Evolutionary conservation across 2,113 vertebrate species (phyloP).

Genomic region (Irena cyanogastra): DNA sequence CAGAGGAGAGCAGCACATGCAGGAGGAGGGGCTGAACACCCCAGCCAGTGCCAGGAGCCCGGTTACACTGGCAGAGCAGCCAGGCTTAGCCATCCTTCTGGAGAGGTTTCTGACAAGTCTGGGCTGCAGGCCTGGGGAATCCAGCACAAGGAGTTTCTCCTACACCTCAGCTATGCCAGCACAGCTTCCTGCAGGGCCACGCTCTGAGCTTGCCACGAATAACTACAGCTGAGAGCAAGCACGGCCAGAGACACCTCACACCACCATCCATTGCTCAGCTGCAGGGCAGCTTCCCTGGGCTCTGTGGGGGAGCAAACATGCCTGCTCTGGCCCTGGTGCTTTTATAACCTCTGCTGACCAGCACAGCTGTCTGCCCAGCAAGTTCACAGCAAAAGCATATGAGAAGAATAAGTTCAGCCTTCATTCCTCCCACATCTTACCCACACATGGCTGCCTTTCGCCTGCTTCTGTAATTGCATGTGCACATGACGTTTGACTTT

Average conservation of each 20-base stretch:
- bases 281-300: not conserved
- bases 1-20: fast-evolving
- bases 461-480: not conserved
- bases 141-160: not conserved
- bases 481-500: fast-evolving
- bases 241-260: not conserved
- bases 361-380: not conserved
- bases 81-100: not conserved
- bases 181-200: not conserved
- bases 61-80: not conserved
- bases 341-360: not conserved
- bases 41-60: not conserved
- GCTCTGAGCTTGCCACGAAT: fast-evolving
- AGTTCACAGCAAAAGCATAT: not conserved
- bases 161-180: not conserved
- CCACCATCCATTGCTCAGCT: not conserved
- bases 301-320: fast-evolving
- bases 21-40: not conserved
- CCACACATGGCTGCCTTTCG: not conserved
- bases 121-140: not conserved
- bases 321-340: not conserved
- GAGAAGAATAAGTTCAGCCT: not conserved
- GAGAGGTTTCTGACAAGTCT: not conserved
- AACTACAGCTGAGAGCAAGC: not conserved
- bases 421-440: not conserved